Base-by-base conservation (phyloP, 64 coral and sea anemone species). In the Hydrozoanthus tunicans region DNA sequence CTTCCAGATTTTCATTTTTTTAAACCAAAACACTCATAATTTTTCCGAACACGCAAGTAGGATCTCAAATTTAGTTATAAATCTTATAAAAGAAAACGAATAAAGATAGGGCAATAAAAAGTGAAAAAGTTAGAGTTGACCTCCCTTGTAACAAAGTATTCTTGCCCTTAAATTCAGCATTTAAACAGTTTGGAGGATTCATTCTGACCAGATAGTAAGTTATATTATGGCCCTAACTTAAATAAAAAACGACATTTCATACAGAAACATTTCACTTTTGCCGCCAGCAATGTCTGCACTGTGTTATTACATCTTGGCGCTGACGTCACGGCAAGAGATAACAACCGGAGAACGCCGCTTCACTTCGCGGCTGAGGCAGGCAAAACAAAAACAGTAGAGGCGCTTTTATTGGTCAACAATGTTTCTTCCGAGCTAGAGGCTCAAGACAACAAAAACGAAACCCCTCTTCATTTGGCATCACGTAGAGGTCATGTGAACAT, bases 401-500 rank as follows among this genome's bases (percentile, higher is more conserved):
- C 32, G 17, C 83, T 86, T 5, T 6, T 86, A 12, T 73, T 24
- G 20, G 23, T 59, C 53, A 59, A 14, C 25, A 32, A 26, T 54
- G 54, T 72, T 11, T 58, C 83, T 6, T 86, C 83, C 9, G 83
- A 86, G 24, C 59, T 86, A 72, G 83, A 86, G 23, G 83, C 69
- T 73, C 83, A 59, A 57, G 83, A 86, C 25, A 26, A 51, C 53
- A 73, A 24, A 4, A 70, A 58, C 69, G 83, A 58, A 68, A 86
- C 83, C 4, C 56, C 83, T 15, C 83, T 86, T 86, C 83, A 86
- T 60, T 72, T 73, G 24, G 83, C 83, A 20, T 73, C 83, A 72
- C 83, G 83, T 11, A 86, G 60, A 5, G 83, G 83, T 72, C 83
- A 86, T 53, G 54, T 59, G 3, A 24, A 72, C 4, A 68, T 86